A percentile compares a stretch with the other conserved stretches of the same genome.
phyloP scores from a whole-genome alignment of 2,888 invertebrate species.

The Conchocele bisecta region DNA sequence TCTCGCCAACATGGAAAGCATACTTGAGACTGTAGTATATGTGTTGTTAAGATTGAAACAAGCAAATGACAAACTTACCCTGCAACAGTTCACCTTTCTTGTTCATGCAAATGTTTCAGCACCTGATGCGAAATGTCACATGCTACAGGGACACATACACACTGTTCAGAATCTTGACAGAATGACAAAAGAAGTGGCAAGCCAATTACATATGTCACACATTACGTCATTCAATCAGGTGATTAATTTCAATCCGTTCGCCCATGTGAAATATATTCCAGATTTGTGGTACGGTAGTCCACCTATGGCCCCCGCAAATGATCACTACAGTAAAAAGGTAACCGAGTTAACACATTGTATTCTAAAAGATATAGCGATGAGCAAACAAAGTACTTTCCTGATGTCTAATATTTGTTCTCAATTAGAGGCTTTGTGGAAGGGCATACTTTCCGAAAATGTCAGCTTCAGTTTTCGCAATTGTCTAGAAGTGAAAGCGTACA shows the following conservation, averaged over 20 bases:
- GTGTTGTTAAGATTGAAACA: slow-evolving; percentile 35
- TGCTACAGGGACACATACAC: slow-evolving; percentile 8
- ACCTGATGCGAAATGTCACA: not conserved
- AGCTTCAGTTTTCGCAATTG: too few relatives aligned
- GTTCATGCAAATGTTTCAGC: slow-evolving; percentile 42
- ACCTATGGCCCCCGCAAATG: slow-evolving; percentile 32
- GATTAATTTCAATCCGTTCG: slow-evolving; percentile 21
- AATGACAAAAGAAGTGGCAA: slow-evolving; percentile 25
- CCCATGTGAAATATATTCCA: slow-evolving; percentile 23
- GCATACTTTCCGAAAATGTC: too few relatives aligned
- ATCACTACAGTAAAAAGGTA: slow-evolving; percentile 17
- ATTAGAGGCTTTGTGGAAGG: too few relatives aligned
- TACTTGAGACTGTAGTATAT: slow-evolving; percentile 38
- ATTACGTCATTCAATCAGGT: slow-evolving; percentile 24
- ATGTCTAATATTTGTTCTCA: too few relatives aligned
- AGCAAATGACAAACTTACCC: slow-evolving; percentile 3
- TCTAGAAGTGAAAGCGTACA: too few relatives aligned
- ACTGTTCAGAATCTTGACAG: slow-evolving; percentile 16
- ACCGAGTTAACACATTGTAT: not conserved
- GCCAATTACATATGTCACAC: not conserved
- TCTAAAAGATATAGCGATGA: not conserved
- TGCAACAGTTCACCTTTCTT: slow-evolving; percentile 20
- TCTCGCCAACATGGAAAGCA: slow-evolving; percentile 18
- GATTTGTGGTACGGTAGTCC: slow-evolving; percentile 33
- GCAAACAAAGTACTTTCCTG: too few relatives aligned